A percentile compares a stretch with the other conserved stretches of the same genome.
phyloP scores from a whole-genome alignment of 2,888 invertebrate genomes.

The Papilio elwesi region DNA sequence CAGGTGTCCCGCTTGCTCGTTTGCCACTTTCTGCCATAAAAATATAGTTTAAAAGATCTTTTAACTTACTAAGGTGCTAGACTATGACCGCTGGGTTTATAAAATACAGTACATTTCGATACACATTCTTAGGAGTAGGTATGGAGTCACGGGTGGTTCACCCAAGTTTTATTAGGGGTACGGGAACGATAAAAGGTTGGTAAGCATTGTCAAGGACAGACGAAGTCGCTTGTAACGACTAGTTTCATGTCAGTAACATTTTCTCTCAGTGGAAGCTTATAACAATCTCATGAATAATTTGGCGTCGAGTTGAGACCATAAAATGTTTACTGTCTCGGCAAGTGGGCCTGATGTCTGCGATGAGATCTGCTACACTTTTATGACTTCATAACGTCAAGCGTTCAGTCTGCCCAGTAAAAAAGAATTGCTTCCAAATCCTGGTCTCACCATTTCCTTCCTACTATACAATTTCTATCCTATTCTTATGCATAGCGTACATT shows the following conservation, averaged over 20 bases:
- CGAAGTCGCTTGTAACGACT: not conserved
- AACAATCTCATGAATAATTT: slow-evolving; percentile 35
- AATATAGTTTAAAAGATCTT: too few species aligned
- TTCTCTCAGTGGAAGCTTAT: slow-evolving; percentile 1
- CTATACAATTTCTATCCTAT: not conserved
- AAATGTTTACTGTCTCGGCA: slow-evolving; percentile 38
- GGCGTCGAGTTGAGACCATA: slow-evolving; percentile 33
- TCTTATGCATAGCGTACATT: not conserved
- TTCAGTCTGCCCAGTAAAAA: slow-evolving; percentile 47
- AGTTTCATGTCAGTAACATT: not conserved
- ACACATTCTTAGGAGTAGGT: too few species aligned
- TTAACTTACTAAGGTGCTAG: too few species aligned
- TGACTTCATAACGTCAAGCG: slow-evolving; percentile 46
- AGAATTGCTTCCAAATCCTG: slow-evolving; percentile 49
- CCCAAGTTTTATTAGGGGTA: too few species aligned
- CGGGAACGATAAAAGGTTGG: not conserved
- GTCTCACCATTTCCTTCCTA: slow-evolving; percentile 39
- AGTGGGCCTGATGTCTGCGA: slow-evolving; percentile 23
- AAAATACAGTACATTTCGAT: too few species aligned
- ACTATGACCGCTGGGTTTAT: too few species aligned
- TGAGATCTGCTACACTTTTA: slow-evolving; percentile 45
- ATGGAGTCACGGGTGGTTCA: too few species aligned
- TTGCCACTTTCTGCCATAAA: too few species aligned
- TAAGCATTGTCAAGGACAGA: not conserved
- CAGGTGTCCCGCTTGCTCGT: too few species aligned